Evolutionary conservation across 1,140 invertebrate genomes (phyloP), one percentile per base, ranked within the genome.

Genomic region (Pararge aegeria): DNA sequence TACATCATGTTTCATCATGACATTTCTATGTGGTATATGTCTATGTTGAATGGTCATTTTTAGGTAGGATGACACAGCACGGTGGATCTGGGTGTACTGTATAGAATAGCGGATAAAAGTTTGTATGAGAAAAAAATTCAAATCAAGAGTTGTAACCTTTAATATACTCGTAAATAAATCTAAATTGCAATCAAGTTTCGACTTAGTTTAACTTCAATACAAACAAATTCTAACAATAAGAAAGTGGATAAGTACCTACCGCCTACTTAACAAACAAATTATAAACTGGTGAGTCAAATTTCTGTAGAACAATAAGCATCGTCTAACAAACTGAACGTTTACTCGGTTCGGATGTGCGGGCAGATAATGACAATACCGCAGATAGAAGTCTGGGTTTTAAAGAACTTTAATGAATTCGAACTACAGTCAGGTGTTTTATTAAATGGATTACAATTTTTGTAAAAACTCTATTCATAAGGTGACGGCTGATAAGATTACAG

Each of bases 1-100:
- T 46, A 21, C 44, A 46, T 46, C 44, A 46, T 46, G 38, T 42
- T 18, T 15, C 44, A 21, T 20, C 44, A 46, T 46, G 44, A n/a
- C 44, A 10, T 10, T 12, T 42, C 6, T 37, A n/a, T n/a, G n/a
- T n/a, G n/a, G n/a, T n/a, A n/a, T n/a, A n/a, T n/a, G n/a, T n/a
- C n/a, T n/a, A n/a, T n/a, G n/a, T n/a, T n/a, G n/a, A n/a, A n/a
- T n/a, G n/a, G n/a, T n/a, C n/a, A n/a, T n/a, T n/a, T n/a, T n/a
- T n/a, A n/a, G n/a, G n/a, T n/a, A n/a, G n/a, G n/a, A n/a, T n/a
- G n/a, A n/a, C n/a, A n/a, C n/a, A n/a, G n/a, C n/a, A n/a, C n/a
- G n/a, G n/a, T n/a, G n/a, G n/a, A n/a, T n/a, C n/a, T n/a, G n/a
- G n/a, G n/a, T n/a, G n/a, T n/a, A n/a, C n/a, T n/a, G n/a, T n/a